A percentile compares a stretch with the other conserved stretches of the same genome.
These are phyloP conservation scores for Osedax fenrisi DNA, from an alignment of 2,888 invertebrate species.

Conservation along the genomic window DNA sequence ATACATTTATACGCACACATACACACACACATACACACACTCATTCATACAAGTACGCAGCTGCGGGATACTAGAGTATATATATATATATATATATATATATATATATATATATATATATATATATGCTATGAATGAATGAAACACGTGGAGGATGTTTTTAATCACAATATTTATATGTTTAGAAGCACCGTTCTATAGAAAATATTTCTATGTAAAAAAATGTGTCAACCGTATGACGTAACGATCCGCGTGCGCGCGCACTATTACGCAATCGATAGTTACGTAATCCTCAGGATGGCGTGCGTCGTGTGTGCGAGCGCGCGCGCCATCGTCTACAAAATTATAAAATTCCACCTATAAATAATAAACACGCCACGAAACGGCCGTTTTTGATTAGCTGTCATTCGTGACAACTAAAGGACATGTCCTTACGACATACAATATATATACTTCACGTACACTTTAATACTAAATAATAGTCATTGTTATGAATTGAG, in stretches of 20 bases:
- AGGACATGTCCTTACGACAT: no score
- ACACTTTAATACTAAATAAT: no score
- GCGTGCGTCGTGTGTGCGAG: no score
- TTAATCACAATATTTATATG: background rate
- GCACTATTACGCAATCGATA: background rate
- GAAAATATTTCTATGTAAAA: background rate
- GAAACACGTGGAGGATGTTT: background rate
- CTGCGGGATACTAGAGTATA: background rate
- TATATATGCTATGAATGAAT: background rate
- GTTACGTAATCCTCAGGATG: background rate
- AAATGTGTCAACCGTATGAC: background rate
- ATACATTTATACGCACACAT: background rate
- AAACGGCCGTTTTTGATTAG: no score
- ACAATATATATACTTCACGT: no score
- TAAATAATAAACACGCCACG: no score
- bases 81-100: background rate
- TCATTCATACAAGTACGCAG: background rate
- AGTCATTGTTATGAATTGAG: no score
- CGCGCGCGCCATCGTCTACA: no score
- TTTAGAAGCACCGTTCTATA: background rate
- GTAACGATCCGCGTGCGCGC: background rate
- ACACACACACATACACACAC: constrained; percentile 10
- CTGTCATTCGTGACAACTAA: no score
- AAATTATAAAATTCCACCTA: no score
- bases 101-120: background rate